A percentile compares a stretch with the other conserved stretches of the same genome.
These are phyloP conservation scores for Lutjanus erythropterus DNA, from an alignment of 2,113 vertebrate genomes.

Conservation along the genomic window DNA sequence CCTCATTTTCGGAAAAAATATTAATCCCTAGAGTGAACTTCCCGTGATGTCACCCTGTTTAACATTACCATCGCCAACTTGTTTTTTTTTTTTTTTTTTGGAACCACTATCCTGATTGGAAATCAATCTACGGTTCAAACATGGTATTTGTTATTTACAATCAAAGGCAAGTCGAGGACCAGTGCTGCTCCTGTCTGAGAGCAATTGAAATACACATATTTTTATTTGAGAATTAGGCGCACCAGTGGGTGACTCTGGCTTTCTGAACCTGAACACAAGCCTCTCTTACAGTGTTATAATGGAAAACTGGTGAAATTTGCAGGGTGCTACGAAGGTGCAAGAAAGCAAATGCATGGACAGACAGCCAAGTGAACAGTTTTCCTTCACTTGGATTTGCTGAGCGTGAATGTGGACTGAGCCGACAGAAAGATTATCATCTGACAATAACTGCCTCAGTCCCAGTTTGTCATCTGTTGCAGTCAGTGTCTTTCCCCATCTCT, in stretches of 20 bases:
- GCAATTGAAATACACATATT: background rate
- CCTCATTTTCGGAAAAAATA: too few species aligned
- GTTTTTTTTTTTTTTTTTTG: too few species aligned
- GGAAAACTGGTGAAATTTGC: background rate
- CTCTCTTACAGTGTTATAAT: background rate
- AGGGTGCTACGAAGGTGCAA: background rate
- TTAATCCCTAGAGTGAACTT: too few species aligned
- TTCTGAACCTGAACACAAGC: background rate
- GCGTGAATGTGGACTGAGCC: background rate
- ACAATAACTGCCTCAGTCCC: slow-evolving; percentile 4
- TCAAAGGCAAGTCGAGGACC: background rate
- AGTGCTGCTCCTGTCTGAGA: background rate
- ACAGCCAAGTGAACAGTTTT: slow-evolving; percentile 3
- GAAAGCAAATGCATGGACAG: background rate
- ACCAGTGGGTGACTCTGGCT: too few species aligned
- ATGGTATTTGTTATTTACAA: background rate
- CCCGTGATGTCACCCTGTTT: too few species aligned
- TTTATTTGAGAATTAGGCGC: background rate
- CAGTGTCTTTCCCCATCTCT: background rate
- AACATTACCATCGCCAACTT: too few species aligned
- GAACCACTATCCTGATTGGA: too few species aligned
- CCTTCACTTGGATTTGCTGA: slow-evolving; percentile 7
- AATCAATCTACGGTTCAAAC: too few species aligned
- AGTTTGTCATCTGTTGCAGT: slow-evolving; percentile 9
- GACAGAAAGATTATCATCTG: slow-evolving; percentile 34